Evolutionary conservation across 37 sponge, comb jelly and placozoan genomes (phyloP).

Genomic region (Lycopodina hypogea): DNA sequence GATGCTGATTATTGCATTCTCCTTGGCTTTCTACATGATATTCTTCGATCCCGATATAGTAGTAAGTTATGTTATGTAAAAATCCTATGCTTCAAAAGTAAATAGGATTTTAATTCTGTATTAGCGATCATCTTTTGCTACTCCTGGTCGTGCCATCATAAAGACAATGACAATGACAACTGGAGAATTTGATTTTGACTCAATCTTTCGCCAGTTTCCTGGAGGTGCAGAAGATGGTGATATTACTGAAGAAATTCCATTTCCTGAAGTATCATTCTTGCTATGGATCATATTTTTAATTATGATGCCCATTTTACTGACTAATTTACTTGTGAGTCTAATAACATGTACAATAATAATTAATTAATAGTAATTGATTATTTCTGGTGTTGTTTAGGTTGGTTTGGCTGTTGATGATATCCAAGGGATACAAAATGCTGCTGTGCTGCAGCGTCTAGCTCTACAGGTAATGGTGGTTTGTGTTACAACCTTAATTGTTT

Average conservation of each 20-base stretch:
- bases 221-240: conserved; percentile 12
- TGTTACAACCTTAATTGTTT: no score
- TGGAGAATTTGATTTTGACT: conserved; percentile 94
- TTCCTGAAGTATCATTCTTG: conserved; percentile 44
- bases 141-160: conserved; percentile 65
- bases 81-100: neutral
- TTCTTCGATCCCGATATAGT: conserved; percentile 50
- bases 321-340: conserved; percentile 91
- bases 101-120: neutral
- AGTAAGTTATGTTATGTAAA: neutral
- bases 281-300: conserved; percentile 91
- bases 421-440: conserved; percentile 87
- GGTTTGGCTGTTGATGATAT: conserved; percentile 99
- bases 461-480: conserved; percentile 93
- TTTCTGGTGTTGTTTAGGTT: conserved; percentile 53
- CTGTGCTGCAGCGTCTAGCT: conserved; percentile 73
- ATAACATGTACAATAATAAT: neutral
- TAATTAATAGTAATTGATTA: no score
- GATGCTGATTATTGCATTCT: conserved; percentile 85
- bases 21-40: conserved; percentile 89
- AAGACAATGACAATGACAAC: conserved; percentile 91
- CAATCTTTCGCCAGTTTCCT: conserved; percentile 53
- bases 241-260: conserved; percentile 20
- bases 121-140: conserved; percentile 54
- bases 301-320: conserved; percentile 92